Base-by-base conservation (phyloP, 2,113 vertebrate species). In the Heterocephalus glaber region DNA sequence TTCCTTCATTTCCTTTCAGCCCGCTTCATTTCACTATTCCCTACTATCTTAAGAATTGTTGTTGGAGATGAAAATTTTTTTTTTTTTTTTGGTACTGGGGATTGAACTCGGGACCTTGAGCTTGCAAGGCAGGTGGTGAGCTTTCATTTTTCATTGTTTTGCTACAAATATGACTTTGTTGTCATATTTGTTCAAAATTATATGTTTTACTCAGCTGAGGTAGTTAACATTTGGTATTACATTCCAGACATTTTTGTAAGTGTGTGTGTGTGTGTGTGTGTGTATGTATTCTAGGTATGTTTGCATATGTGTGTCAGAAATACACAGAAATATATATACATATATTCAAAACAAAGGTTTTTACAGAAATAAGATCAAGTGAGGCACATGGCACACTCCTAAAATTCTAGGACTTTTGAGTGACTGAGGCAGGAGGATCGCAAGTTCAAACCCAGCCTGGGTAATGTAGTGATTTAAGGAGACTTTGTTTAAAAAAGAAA, bases 91-190 rank as follows among this genome's bases (percentile, higher is more conserved):
- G n/a, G n/a, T n/a, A n/a, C n/a, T n/a, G n/a, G n/a, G n/a, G n/a
- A n/a, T n/a, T n/a, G n/a, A n/a, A n/a, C n/a, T n/a, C n/a, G n/a
- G n/a, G n/a, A n/a, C n/a, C n/a, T n/a, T n/a, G n/a, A n/a, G n/a
- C n/a, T n/a, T n/a, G n/a, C n/a, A n/a, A n/a, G n/a, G n/a, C n/a
- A n/a, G n/a, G n/a, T n/a, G n/a, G n/a, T n/a, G n/a, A n/a, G n/a
- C n/a, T n/a, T n/a, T n/a, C n/a, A 56, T 94, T 96, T 20, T 63
- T 93, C 49, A 84, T 61, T 93, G 49, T n/a, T n/a, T n/a, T n/a
- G n/a, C n/a, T n/a, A n/a, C n/a, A n/a, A n/a, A n/a, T n/a, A n/a
- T n/a, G n/a, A n/a, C n/a, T n/a, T n/a, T n/a, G n/a, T n/a, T n/a
- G 24, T 92, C 20, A 65, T 49, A 74, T 82, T 89, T 77, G 30